A percentile compares a stretch with the other conserved stretches of the same genome.
Evolutionary conservation across 1,140 invertebrate genomes (phyloP).

Genomic region (Drosophila truncata): DNA sequence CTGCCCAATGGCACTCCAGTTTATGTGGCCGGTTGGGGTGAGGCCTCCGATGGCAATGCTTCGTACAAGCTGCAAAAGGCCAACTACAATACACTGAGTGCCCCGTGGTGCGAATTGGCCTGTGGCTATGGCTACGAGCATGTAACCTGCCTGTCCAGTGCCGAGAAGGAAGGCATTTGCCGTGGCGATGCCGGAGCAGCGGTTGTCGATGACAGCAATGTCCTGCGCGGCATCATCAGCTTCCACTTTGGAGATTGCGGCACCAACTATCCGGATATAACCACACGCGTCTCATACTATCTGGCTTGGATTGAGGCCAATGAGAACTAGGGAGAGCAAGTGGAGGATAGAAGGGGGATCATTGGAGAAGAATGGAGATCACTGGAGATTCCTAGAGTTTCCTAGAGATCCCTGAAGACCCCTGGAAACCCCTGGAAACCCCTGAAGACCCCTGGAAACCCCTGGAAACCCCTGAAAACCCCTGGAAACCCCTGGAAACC

Average conservation of each 20-base stretch:
- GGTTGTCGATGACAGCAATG: constrained; percentile 50
- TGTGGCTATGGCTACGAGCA: constrained; percentile 73
- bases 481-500: not conserved
- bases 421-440: not conserved
- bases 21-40: constrained; percentile 71
- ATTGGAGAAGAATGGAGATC: too few species aligned
- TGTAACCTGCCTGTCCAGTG: constrained; percentile 57
- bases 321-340: not conserved
- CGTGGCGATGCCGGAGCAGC: constrained; percentile 68
- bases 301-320: constrained; percentile 60
- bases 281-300: constrained; percentile 57
- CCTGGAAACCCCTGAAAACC: not conserved
- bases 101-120: constrained; percentile 53
- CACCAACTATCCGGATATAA: constrained; percentile 68
- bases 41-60: constrained; percentile 45
- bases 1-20: constrained; percentile 64
- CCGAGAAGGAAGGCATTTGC: constrained; percentile 66
- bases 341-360: not conserved
- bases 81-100: constrained; percentile 56
- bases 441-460: not conserved
- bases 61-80: constrained; percentile 71
- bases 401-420: too few species aligned
- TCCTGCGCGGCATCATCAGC: constrained; percentile 57
- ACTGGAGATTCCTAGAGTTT: too few species aligned
- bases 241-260: constrained; percentile 75